Base-by-base conservation (phyloP, 2,888 invertebrate genomes). In the Macaria liturata region DNA sequence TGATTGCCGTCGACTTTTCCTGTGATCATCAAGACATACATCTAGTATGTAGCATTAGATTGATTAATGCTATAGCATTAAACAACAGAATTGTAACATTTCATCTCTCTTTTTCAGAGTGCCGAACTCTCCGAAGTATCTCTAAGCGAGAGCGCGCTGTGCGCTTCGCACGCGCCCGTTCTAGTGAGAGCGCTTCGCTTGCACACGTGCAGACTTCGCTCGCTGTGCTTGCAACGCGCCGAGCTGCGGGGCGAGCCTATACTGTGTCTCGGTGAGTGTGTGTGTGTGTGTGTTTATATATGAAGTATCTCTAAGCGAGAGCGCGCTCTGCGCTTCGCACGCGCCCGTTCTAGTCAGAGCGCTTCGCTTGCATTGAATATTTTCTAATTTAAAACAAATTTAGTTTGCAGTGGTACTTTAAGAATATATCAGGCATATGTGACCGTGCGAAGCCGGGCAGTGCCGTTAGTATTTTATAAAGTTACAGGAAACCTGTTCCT, bases 141-240 rank as follows among this genome's bases (percentile, higher is more conserved):
- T 76, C 93, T 88, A 42, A 67, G 71, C 0, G 94, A 94, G 74
- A 93, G 94, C 40, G 91, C 92, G 7, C 75, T 96, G 44, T 94
- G 94, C 68, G 94, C 96, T 67, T 93, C 94, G 48, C 93, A 94
- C 73, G 94, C 97, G 83, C 94, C 95, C 6, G 94, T 95, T 61
- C 79, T 97, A 51, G 95, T 95, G 46, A 93, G 95, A 48, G 94
- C 97, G 9, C 86, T 98, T 46, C 93, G 95, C 46, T 88, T 95
- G 3, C 79, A 76, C 76, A 92, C 95, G 31, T 95, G 96, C 62
- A 93, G 94, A 60, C 88, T 98, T 61, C 93, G 95, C 46, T 93
- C 95, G 50, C 92, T 98, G 42, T 96, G 96, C 74, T 86, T 98
- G 75, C 97, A 97, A 83, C 95, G 95, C 67, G 95, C 96, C 61